Evolutionary conservation across 2,797 vertebrate species (phyloP).

Genomic region (Carapus acus): DNA sequence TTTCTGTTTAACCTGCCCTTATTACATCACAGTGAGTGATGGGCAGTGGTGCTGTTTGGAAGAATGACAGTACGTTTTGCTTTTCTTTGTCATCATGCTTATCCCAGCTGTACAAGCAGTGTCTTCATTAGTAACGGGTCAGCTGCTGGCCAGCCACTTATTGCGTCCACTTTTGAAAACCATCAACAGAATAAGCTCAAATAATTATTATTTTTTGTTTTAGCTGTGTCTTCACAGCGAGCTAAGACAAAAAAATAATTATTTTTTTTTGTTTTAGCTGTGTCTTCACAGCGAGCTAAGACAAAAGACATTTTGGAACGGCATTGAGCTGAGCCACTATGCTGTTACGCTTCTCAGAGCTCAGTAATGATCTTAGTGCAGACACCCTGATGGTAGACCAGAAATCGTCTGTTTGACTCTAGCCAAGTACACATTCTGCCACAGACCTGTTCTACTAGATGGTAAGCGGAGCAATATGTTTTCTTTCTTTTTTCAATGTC

Average conservation of each 20-base stretch:
- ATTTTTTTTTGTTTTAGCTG: constrained; percentile 28
- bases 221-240: constrained; percentile 28
- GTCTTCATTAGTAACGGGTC: too few species aligned
- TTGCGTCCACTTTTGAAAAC: constrained; percentile 9
- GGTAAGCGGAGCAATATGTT: neutral
- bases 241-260: too few species aligned
- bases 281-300: constrained; percentile 29
- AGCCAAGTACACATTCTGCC: constrained; percentile 9
- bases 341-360: constrained; percentile 29
- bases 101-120: too few species aligned
- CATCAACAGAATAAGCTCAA: neutral
- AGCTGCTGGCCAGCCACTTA: neutral
- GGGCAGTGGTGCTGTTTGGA: too few species aligned
- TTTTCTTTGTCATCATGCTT: neutral
- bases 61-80: too few species aligned
- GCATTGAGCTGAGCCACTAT: constrained; percentile 24
- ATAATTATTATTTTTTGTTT: constrained; percentile 24
- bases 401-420: constrained; percentile 2
- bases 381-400: constrained; percentile 26
- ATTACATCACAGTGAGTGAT: too few species aligned
- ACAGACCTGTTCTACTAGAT: constrained; percentile 8
- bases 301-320: constrained; percentile 10
- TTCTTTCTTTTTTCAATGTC: too few species aligned
- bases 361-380: constrained; percentile 29
- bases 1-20: too few species aligned